Evolutionary conservation across 1,140 invertebrate genomes (phyloP), one percentile per base, ranked within the genome.

Genomic region (Adelges cooleyi): DNA sequence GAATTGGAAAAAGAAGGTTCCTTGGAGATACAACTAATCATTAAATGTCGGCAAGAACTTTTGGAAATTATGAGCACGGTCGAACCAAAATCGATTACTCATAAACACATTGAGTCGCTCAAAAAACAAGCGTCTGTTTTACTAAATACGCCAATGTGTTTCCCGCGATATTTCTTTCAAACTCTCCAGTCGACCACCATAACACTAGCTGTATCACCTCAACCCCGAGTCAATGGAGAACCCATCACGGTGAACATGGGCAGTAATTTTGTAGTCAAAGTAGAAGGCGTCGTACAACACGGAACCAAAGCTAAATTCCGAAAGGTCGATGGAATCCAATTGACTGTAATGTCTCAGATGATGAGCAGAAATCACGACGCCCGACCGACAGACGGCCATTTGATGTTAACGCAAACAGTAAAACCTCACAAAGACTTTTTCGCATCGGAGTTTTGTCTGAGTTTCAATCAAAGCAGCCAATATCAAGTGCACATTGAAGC

Each of bases 131-230:
- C 85, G 1, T 78, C 81, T 42, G 76, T 84, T n/a, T 72, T 90
- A 38, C 78, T 82, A 36, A 79, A 78, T 65, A 80, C 84, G 17
- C 82, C 84, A 22, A 73, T 90, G 9, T 81, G 85, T 40, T 81
- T 89, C 69, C 89, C 92, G 17, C 78, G 92, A 38, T 92, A 86
- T 71, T 92, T 92, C 73, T 95, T 92, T 77, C 91, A 95, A 80
- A 82, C 84, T 6, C 75, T 92, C 10, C 91, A 94, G 74, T 83
- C 82, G 1, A 94, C 90, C 6, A 68, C 48, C 36, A 65, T 68
- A 22, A 68, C 59, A 9, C 74, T 95, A 49, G 87, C 89, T 1
- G 82, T 95, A 9, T 87, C 85, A 29, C 90, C 91, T 0, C 89
- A 90, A 73, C 89, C 89, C 0, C 77, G 86, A 68, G 82, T 83